Percentiles rank a stretch among this genome's conserved stretches.
Conservation (phyloP, 1,140 invertebrate species). For the Ectropis grisescens region DNA sequence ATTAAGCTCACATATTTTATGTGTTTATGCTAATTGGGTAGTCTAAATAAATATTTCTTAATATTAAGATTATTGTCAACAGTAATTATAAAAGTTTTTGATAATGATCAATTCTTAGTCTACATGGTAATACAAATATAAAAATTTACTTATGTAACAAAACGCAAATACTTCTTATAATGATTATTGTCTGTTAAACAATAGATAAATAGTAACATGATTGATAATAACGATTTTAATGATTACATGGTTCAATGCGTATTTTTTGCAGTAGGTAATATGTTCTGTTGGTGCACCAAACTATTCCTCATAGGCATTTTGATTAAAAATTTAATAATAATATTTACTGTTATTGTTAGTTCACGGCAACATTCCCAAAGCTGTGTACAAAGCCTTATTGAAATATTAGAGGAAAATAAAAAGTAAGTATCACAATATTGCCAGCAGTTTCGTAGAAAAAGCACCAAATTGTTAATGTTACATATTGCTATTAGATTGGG, state of each 20-base stretch:
- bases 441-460: constrained; percentile 37
- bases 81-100: constrained; percentile 15
- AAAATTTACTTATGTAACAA: constrained; percentile 7
- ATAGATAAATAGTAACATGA: too few species aligned
- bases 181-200: too few species aligned
- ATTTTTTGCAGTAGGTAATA: constrained; percentile 5
- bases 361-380: constrained; percentile 63
- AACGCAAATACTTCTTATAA: constrained; percentile 5
- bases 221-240: too few species aligned
- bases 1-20: constrained; percentile 57
- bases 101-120: constrained; percentile 1
- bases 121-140: constrained; percentile 6
- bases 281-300: constrained; percentile 45
- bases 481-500: constrained; percentile 18
- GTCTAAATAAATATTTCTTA: constrained; percentile 58
- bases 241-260: too few species aligned
- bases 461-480: constrained; percentile 56
- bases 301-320: constrained; percentile 10
- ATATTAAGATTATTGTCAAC: constrained; percentile 29
- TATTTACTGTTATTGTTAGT: constrained; percentile 49
- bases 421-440: constrained; percentile 44
- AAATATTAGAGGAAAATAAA: constrained; percentile 34
- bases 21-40: constrained; percentile 36
- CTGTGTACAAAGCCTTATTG: constrained; percentile 65
- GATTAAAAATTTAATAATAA: neutral